These are phyloP conservation scores for Enchytraeus crypticus DNA, from an alignment of 2,888 invertebrate species.

Conservation along the genomic window DNA sequence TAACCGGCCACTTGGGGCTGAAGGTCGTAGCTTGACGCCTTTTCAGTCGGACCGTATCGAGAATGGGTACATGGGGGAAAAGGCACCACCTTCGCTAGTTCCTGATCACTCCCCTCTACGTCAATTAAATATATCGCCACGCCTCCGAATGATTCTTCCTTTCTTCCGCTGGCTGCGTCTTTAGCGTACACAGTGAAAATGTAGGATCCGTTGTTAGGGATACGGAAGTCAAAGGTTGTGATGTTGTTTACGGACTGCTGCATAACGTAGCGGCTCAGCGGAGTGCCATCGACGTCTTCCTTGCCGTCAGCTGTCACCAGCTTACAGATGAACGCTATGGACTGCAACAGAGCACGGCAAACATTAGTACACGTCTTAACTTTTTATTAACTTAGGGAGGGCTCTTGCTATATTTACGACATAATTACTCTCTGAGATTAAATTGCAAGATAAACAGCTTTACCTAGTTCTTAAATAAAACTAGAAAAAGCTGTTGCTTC, in stretches of 20 bases:
- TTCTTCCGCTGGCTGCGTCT: not conserved
- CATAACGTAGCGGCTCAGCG: not conserved
- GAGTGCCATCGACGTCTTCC: not conserved
- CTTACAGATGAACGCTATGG: not conserved
- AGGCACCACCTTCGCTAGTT: slow-evolving; percentile 21
- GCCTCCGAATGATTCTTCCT: not conserved
- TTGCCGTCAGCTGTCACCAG: not conserved
- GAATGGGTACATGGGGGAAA: slow-evolving; percentile 48
- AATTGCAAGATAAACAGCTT: too few species aligned
- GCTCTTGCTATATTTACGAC: too few species aligned
- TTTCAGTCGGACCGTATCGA: slow-evolving; percentile 44
- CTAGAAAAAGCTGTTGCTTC: too few species aligned
- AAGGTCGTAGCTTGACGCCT: slow-evolving; percentile 41
- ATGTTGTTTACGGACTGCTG: not conserved
- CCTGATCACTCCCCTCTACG: not conserved
- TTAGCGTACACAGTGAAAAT: not conserved
- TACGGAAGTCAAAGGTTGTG: not conserved
- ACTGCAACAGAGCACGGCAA: too few species aligned
- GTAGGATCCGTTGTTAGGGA: not conserved
- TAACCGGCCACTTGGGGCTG: slow-evolving; percentile 41
- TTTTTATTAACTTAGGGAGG: too few species aligned
- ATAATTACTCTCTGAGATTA: too few species aligned
- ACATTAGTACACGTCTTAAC: too few species aligned
- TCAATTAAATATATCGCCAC: not conserved
- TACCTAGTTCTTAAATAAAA: too few species aligned